Evolutionary conservation across 2,797 vertebrate species (phyloP).

Genomic region (Sebastes itinus): DNA sequence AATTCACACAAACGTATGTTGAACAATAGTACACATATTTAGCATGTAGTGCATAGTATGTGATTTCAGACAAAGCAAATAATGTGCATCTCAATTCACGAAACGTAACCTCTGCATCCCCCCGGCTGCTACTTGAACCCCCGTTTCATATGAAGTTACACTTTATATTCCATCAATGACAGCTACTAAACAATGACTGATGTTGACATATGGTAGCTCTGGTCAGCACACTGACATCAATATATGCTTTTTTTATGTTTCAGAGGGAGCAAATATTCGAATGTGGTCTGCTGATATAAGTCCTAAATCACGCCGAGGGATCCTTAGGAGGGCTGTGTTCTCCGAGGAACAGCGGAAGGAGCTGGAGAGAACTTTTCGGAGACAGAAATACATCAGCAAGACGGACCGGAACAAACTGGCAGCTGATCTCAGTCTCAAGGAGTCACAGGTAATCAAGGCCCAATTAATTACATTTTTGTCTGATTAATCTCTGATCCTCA

Average conservation of each 20-base stretch:
- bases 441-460: slow-evolving; percentile 90
- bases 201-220: neutral
- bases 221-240: neutral
- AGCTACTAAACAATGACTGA: neutral
- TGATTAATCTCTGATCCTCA: neutral
- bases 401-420: slow-evolving; percentile 94
- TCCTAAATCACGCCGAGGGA: slow-evolving; percentile 90
- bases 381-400: slow-evolving; percentile 99
- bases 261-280: slow-evolving; percentile 77
- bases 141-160: neutral
- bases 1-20: too few relatives aligned
- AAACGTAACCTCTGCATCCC: neutral
- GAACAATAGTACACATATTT: too few relatives aligned
- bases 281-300: slow-evolving; percentile 87
- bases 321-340: slow-evolving; percentile 96
- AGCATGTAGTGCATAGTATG: too few relatives aligned
- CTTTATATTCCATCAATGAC: neutral
- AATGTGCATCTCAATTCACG: neutral
- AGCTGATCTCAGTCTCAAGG: slow-evolving; percentile 91
- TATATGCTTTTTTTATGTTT: neutral
- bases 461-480: neutral
- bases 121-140: neutral
- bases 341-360: slow-evolving; percentile 96
- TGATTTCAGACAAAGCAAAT: neutral
- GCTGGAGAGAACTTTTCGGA: slow-evolving; percentile 95